Conservation (phyloP, 2,113 vertebrate species). For the Sarotherodon lohbergeri region DNA sequence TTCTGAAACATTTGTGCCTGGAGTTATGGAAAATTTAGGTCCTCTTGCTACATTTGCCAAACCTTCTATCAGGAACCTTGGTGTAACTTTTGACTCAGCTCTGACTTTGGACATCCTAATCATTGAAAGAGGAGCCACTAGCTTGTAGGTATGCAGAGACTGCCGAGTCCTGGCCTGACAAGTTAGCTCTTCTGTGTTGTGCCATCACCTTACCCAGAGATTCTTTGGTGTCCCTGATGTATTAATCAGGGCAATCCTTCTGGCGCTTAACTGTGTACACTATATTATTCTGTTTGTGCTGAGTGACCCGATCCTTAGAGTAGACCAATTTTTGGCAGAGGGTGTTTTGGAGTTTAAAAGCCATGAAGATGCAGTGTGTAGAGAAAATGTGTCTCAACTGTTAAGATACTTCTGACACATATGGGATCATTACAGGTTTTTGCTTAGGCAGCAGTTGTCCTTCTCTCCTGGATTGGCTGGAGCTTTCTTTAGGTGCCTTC, state of each 20-base stretch:
- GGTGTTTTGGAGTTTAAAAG: not conserved
- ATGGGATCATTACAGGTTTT: not conserved
- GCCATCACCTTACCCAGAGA: accelerated
- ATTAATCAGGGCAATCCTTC: not conserved
- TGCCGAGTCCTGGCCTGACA: not conserved
- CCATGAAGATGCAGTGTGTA: not conserved
- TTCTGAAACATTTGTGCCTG: no score
- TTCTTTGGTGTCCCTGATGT: not conserved
- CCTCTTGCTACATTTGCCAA: no score
- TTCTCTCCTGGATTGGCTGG: accelerated
- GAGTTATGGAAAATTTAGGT: no score
- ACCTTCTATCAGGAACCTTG: not conserved
- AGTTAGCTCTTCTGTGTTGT: not conserved
- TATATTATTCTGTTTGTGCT: not conserved
- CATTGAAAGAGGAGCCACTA: not conserved
- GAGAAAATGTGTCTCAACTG: not conserved
- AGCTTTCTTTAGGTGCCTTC: accelerated
- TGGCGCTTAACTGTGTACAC: not conserved
- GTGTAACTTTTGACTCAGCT: not conserved
- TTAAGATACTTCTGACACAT: not conserved
- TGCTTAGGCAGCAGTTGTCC: accelerated
- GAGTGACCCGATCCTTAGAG: not conserved
- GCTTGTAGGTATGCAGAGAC: not conserved
- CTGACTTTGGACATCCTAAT: not conserved
- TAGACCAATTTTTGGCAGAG: not conserved